A percentile compares a stretch with the other conserved stretches of the same genome.
Evolutionary conservation across 2,113 vertebrate genomes (phyloP).

Genomic region (Halcyon senegalensis): DNA sequence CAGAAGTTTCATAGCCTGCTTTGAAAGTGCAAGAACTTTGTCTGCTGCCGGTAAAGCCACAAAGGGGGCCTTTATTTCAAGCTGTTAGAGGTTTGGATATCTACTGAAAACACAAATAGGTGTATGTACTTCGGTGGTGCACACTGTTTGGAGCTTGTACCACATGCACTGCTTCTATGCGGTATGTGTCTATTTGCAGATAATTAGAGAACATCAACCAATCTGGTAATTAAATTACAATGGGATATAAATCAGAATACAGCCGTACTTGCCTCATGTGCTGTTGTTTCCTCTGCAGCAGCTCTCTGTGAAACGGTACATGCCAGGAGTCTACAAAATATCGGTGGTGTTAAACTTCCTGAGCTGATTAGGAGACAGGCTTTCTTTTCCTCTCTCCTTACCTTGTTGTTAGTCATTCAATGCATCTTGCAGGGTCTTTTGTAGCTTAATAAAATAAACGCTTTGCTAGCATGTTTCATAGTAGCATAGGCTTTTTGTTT

Average conservation of each 20-base stretch:
- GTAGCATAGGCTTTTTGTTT: background rate
- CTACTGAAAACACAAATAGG: background rate
- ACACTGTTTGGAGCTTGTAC: background rate
- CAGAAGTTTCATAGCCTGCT: slow-evolving; percentile 10
- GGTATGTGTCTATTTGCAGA: background rate
- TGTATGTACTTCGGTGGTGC: background rate
- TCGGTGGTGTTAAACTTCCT: background rate
- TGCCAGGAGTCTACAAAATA: background rate
- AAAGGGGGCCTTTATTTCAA: slow-evolving; percentile 5
- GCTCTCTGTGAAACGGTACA: background rate
- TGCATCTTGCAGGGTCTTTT: background rate
- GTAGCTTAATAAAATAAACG: background rate
- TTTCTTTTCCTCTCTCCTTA: background rate
- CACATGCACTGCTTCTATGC: background rate
- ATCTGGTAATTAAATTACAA: background rate
- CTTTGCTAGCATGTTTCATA: background rate
- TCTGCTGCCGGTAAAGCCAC: background rate
- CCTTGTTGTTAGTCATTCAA: background rate
- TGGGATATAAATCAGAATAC: background rate
- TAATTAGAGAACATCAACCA: background rate
- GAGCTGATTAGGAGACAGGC: background rate
- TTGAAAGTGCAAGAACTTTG: background rate
- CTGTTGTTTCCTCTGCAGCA: background rate
- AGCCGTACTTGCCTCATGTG: background rate
- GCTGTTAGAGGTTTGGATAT: background rate